phyloP scores from a whole-genome alignment of 1,140 invertebrate species.

The Chrysoperla carnea region DNA sequence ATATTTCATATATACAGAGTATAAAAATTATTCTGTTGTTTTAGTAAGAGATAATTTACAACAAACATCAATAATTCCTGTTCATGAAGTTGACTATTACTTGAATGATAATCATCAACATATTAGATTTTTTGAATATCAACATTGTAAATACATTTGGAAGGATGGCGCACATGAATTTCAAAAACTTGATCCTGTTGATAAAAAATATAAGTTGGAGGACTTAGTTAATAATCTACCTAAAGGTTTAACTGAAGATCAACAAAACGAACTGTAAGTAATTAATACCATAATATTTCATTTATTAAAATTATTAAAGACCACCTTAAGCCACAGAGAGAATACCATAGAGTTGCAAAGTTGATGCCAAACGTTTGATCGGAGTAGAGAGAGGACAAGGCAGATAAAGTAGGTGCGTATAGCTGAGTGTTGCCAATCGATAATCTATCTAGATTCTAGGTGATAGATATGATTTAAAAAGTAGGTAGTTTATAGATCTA shows the following conservation, averaged over 20 bases:
- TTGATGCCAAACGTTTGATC: too few species aligned
- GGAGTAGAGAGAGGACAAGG: too few species aligned
- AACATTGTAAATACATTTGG: slow-evolving; percentile 33
- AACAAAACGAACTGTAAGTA: slow-evolving; percentile 30
- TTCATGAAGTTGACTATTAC: slow-evolving; percentile 24
- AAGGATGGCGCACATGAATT: slow-evolving; percentile 24
- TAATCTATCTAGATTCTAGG: too few species aligned
- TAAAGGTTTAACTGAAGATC: slow-evolving; percentile 26
- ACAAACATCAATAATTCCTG: slow-evolving; percentile 21
- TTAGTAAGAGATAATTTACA: slow-evolving; percentile 27
- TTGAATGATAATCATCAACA: slow-evolving; percentile 22
- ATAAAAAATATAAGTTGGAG: slow-evolving; percentile 27
- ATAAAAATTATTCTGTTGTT: too few species aligned
- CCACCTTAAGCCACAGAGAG: too few species aligned
- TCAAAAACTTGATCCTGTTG: slow-evolving; percentile 27
- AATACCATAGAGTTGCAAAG: background rate
- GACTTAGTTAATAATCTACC: slow-evolving; percentile 26
- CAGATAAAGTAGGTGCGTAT: too few species aligned
- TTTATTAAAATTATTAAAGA: too few species aligned
- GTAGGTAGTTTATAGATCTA: too few species aligned
- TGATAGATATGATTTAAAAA: too few species aligned
- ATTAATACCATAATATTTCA: too few species aligned
- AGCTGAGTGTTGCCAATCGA: too few species aligned
- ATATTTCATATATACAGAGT: too few species aligned
- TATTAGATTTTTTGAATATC: slow-evolving; percentile 29